These are phyloP conservation scores for Eulemur albifrons DNA, from an alignment of 2,797 vertebrate genomes.

Conservation along the genomic window DNA sequence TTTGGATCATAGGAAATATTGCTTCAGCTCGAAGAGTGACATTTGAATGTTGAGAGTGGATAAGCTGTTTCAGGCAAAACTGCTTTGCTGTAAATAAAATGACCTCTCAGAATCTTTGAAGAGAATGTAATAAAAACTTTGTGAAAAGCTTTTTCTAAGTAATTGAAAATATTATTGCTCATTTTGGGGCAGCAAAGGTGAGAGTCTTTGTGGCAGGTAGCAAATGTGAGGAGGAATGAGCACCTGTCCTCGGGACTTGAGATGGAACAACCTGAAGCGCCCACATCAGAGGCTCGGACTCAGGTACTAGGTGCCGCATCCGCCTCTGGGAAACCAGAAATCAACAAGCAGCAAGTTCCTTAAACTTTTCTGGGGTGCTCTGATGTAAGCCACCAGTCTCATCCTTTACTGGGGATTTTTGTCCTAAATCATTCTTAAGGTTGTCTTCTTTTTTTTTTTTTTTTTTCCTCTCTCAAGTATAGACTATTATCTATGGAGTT, in stretches of 20 bases:
- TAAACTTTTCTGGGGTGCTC: too few relatives aligned
- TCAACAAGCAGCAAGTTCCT: not conserved
- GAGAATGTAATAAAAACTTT: not conserved
- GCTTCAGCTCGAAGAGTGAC: not conserved
- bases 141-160: not conserved
- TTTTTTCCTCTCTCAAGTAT: not conserved
- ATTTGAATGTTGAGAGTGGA: not conserved
- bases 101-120: not conserved
- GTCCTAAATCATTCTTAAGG: not conserved
- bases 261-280: accelerated
- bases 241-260: not conserved
- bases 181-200: not conserved
- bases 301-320: accelerated
- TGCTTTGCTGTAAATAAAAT: not conserved
- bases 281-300: accelerated
- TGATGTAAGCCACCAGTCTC: not conserved
- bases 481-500: not conserved
- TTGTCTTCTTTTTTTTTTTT: not conserved
- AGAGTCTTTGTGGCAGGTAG: not conserved
- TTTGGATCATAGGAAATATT: not conserved
- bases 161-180: not conserved
- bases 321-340: not conserved
- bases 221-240: not conserved
- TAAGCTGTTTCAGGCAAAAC: not conserved
- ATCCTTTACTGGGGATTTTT: not conserved